A percentile compares a stretch with the other conserved stretches of the same genome.
These are phyloP conservation scores for Sebastes itinus DNA, from an alignment of 2,797 vertebrate genomes.

Conservation along the genomic window DNA sequence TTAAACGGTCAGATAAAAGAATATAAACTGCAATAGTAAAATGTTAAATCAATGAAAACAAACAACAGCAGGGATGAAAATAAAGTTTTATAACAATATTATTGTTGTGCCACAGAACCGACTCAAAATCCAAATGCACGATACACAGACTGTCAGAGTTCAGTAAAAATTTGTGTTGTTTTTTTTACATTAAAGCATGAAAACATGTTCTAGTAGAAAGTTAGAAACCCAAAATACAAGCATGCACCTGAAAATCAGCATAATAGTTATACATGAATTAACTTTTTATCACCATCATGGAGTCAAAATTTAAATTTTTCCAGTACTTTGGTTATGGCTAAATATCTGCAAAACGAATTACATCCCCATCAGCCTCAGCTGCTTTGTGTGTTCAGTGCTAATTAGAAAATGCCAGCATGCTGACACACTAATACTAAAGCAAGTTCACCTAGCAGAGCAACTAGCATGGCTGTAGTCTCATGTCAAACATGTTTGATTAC, in stretches of 20 bases:
- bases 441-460: not conserved
- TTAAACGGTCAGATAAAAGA: too few species aligned
- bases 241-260: too few species aligned
- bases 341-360: not conserved
- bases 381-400: too few species aligned
- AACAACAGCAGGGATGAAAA: not conserved
- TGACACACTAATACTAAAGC: not conserved
- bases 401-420: too few species aligned
- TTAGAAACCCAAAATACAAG: too few species aligned
- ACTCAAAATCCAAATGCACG: not conserved
- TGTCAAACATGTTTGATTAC: not conserved
- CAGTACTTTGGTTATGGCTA: not conserved
- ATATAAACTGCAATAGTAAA: too few species aligned
- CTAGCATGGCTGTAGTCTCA: too few species aligned
- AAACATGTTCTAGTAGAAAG: too few species aligned
- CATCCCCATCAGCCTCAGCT: not conserved
- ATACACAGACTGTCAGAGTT: too few species aligned
- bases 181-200: too few species aligned
- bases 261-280: not conserved
- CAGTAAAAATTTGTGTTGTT: too few species aligned
- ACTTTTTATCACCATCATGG: rapidly evolving
- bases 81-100: not conserved
- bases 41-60: not conserved
- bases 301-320: not conserved
- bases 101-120: not conserved